Evolutionary conservation across 2,888 invertebrate genomes (phyloP), one percentile per base, ranked within the genome.

Genomic region (Dryococelus australis): DNA sequence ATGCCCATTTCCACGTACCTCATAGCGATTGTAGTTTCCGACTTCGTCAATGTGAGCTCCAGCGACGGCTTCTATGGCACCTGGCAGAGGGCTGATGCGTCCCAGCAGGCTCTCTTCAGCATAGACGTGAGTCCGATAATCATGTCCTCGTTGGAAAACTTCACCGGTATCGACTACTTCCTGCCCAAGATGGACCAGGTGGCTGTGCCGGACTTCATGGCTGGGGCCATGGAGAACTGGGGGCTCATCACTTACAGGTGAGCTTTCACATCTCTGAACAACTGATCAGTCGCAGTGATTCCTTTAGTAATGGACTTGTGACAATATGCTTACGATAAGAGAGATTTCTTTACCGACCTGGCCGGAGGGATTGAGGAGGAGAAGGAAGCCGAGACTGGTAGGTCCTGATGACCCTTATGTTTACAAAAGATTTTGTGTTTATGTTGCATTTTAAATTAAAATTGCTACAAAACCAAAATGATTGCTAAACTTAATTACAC

Each of bases 161-260:
- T 28, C 24, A 83, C 83, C 10, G 83, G 24, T 8, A 6, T 83
- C 13, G 83, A 83, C 16, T 83, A 83, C 83, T 83, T 83, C 83
- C 27, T 83, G 83, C 83, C 83, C 83, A 83, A 83, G 83, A 83
- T 83, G 83, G 83, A 83, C 27, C 83, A 83, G 24, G 83, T 83
- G 27, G 83, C 83, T 0, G 83, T 83, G 16, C 83, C 83, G 10
- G 83, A 83, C 83, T 83, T 83, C 43, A 26, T 27, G 35, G 83
- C 83, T 24, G 83, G 83, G 24, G 83, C 83, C 27, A 83, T 83
- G 83, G 83, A 83, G 83, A 83, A 83, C 83, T 83, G 83, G 83
- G 83, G 83, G 16, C 83, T 83, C 83, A 28, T 83, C 27, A 27
- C 83, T 9, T 83, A 83, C 83, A 81, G 81, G 81, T 81, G 81